Evolutionary conservation across 2,113 vertebrate species (phyloP).

Genomic region (Pterocles gutturalis): DNA sequence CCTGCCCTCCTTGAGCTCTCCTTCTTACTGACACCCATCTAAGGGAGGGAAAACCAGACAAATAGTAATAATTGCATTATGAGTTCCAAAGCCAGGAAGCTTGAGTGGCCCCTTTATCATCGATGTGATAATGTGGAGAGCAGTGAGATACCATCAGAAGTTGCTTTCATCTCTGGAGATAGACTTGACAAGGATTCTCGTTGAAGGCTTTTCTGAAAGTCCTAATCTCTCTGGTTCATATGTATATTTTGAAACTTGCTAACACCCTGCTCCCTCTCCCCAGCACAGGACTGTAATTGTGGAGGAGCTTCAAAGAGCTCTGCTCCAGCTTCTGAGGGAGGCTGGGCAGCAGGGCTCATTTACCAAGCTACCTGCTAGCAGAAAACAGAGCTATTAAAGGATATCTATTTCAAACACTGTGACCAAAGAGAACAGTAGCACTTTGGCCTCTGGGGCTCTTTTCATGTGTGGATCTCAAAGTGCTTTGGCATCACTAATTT

Average conservation of each 20-base stretch:
- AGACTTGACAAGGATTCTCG: conserved; percentile 6
- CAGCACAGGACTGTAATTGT: background rate
- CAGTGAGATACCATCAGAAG: conserved; percentile 32
- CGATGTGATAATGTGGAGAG: background rate
- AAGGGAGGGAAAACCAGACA: background rate
- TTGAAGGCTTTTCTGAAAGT: background rate
- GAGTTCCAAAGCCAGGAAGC: background rate
- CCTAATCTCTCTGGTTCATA: background rate
- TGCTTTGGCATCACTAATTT: background rate
- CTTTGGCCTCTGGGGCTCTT: conserved; percentile 26
- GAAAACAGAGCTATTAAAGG: background rate
- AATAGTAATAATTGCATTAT: conserved; percentile 8
- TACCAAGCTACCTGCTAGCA: background rate
- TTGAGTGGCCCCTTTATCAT: conserved; percentile 17
- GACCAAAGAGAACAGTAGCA: conserved; percentile 10
- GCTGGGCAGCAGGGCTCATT: background rate
- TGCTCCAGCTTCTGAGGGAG: background rate
- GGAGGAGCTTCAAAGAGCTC: conserved; percentile 11
- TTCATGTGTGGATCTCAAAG: background rate
- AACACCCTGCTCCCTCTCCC: background rate
- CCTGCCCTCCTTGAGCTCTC: background rate
- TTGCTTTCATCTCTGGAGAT: conserved; percentile 50
- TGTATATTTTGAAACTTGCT: background rate
- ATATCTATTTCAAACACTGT: background rate
- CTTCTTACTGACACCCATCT: background rate